Conservation (phyloP, 2,888 invertebrate species). For the Sesia apiformis region DNA sequence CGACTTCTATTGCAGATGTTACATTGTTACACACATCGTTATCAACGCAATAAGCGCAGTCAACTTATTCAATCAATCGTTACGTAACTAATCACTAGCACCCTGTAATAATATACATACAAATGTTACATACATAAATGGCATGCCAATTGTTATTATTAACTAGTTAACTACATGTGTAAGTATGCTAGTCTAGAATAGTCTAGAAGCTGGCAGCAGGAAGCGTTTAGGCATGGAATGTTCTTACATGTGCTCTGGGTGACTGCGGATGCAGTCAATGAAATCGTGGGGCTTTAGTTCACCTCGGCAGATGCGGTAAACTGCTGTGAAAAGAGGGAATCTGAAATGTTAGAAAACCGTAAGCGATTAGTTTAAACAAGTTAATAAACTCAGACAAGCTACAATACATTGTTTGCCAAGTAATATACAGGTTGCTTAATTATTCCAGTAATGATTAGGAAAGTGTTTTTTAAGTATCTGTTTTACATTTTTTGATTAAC, state of each 20-base stretch:
- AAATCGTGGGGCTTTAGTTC: constrained; percentile 85
- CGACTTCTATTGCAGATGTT: not conserved
- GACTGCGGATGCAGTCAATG: constrained; percentile 93
- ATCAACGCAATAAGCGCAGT: constrained; percentile 19
- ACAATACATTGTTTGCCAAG: too few relatives aligned
- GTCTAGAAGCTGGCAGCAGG: constrained; percentile 22
- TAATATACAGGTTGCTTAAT: too few relatives aligned
- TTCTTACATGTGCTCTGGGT: constrained; percentile 97
- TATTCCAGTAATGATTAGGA: too few relatives aligned
- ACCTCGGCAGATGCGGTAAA: constrained; percentile 93
- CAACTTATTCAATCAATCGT: constrained; percentile 16
- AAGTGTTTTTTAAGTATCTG: too few relatives aligned
- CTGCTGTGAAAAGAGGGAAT: constrained; percentile 96
- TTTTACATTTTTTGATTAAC: too few relatives aligned
- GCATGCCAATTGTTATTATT: constrained; percentile 3
- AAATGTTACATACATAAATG: constrained; percentile 22
- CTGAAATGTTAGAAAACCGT: constrained; percentile 62
- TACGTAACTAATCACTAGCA: constrained; percentile 60
- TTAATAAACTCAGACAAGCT: too few relatives aligned
- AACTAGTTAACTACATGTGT: not conserved
- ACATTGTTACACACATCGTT: too few relatives aligned
- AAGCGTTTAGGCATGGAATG: constrained; percentile 27
- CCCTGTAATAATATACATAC: constrained; percentile 56
- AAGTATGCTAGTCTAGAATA: not conserved
- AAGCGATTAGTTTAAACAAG: too few relatives aligned